phyloP scores from a whole-genome alignment of 2,797 vertebrate genomes.

The Poecilia wingei region DNA sequence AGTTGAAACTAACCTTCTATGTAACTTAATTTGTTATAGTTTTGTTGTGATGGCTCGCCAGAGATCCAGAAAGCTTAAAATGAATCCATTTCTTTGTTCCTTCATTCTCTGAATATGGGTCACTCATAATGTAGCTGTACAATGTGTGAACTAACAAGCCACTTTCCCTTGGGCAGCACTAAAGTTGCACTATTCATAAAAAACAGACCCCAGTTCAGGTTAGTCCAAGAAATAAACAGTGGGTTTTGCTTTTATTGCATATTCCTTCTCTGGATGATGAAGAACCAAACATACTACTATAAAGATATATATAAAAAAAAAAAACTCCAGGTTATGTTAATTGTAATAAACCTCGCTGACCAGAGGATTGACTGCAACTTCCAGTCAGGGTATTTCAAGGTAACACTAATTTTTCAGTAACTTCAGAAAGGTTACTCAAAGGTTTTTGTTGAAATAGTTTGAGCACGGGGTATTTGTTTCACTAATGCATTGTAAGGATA shows the following conservation, averaged over 20 bases:
- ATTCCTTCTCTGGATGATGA: slow-evolving; percentile 3
- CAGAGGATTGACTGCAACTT: not conserved
- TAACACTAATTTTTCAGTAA: slow-evolving; percentile 9
- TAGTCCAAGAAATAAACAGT: slow-evolving; percentile 19
- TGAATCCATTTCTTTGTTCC: slow-evolving; percentile 20
- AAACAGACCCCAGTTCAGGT: slow-evolving; percentile 17
- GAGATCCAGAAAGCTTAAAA: slow-evolving; percentile 22
- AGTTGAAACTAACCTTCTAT: not conserved
- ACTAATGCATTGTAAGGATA: not conserved
- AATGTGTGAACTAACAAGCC: slow-evolving; percentile 63
- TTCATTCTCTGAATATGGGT: slow-evolving; percentile 60
- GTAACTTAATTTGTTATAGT: not conserved
- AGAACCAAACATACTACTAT: not conserved
- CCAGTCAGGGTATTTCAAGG: not conserved
- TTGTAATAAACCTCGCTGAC: not conserved
- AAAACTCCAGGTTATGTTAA: not conserved
- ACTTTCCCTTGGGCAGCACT: slow-evolving; percentile 53
- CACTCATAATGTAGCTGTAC: slow-evolving; percentile 59
- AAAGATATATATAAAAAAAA: not conserved
- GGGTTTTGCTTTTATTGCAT: slow-evolving; percentile 11
- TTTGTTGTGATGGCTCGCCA: not conserved
- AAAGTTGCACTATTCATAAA: slow-evolving; percentile 39
- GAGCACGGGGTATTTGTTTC: not conserved
- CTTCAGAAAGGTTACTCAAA: slow-evolving; percentile 13
- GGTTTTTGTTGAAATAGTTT: slow-evolving; percentile 7